These are phyloP conservation scores for Eurytoma adleriae DNA, from an alignment of 2,888 invertebrate genomes.

Conservation along the genomic window DNA sequence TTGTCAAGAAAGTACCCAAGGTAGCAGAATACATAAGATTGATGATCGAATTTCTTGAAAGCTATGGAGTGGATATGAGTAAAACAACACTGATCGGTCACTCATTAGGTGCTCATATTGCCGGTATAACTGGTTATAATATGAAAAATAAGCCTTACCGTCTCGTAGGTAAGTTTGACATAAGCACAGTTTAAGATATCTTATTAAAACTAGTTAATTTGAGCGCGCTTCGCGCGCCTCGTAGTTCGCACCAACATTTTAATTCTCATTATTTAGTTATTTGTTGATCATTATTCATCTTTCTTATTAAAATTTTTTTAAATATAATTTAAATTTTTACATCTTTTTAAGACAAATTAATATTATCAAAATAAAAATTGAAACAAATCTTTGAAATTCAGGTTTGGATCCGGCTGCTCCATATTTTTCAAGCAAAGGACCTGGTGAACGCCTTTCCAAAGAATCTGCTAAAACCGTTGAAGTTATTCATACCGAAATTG, in stretches of 20 bases:
- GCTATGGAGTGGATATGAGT: slow-evolving; percentile 58
- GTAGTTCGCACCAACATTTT: too few relatives aligned
- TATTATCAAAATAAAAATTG: not conserved
- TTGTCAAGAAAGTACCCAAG: slow-evolving; percentile 58
- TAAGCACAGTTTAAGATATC: not conserved
- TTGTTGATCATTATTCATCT: too few relatives aligned
- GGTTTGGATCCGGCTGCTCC: slow-evolving; percentile 75
- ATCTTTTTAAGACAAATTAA: too few relatives aligned
- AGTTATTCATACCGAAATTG: slow-evolving; percentile 73
- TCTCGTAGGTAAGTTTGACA: slow-evolving; percentile 61
- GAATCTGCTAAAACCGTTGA: slow-evolving; percentile 72
- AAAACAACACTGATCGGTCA: slow-evolving; percentile 63
- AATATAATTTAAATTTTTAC: not conserved
- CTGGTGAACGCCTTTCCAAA: slow-evolving; percentile 67
- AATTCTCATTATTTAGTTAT: too few relatives aligned
- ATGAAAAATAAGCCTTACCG: slow-evolving; percentile 56
- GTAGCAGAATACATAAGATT: slow-evolving; percentile 58
- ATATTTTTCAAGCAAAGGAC: slow-evolving; percentile 63
- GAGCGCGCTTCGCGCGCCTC: too few relatives aligned
- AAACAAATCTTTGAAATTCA: slow-evolving; percentile 55
- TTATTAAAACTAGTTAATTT: not conserved
- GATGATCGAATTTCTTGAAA: slow-evolving; percentile 64
- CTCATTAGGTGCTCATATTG: slow-evolving; percentile 67
- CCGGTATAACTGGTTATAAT: slow-evolving; percentile 62
- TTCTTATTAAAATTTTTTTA: not conserved